Percentiles rank a stretch among this genome's conserved stretches.
These are phyloP conservation scores for Drosophila rubida DNA, from an alignment of 2,888 invertebrate genomes.

Conservation along the genomic window DNA sequence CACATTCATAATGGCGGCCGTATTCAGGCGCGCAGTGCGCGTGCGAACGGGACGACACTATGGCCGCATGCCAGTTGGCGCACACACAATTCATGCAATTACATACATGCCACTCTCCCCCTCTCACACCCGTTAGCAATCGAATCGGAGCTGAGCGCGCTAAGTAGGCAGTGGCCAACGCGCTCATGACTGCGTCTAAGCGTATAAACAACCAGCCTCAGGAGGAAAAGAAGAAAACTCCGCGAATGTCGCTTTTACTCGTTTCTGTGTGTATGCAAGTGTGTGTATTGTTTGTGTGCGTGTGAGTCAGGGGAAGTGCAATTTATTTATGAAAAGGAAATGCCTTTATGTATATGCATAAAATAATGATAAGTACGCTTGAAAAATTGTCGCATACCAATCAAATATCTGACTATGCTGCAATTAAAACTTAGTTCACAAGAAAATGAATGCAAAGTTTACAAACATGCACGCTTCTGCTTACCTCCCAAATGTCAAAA, in stretches of 20 bases:
- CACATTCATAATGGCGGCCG: conserved; percentile 81
- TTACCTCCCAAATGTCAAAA: background rate
- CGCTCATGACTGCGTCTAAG: conserved; percentile 79
- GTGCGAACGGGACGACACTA: conserved; percentile 53
- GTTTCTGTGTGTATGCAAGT: background rate
- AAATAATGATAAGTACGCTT: conserved; percentile 12
- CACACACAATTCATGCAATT: conserved; percentile 73
- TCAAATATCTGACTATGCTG: background rate
- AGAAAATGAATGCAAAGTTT: background rate
- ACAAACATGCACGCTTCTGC: background rate
- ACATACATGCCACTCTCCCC: conserved; percentile 54
- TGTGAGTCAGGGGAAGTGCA: conserved; percentile 34
- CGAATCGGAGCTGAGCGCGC: conserved; percentile 34
- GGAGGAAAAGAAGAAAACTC: conserved; percentile 40
- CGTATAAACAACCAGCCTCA: conserved; percentile 70
- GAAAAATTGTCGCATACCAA: conserved; percentile 9
- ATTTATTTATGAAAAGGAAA: conserved; percentile 50
- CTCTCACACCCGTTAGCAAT: conserved; percentile 20
- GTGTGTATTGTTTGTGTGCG: background rate
- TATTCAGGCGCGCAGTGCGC: conserved; percentile 20
- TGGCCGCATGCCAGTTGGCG: conserved; percentile 23
- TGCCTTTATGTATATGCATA: conserved; percentile 20
- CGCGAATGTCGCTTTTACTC: conserved; percentile 2
- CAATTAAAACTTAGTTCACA: conserved; percentile 3
- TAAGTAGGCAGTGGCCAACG: conserved; percentile 79